Base-by-base conservation (phyloP, 2,888 invertebrate genomes). In the Cerastis rubricosa region DNA sequence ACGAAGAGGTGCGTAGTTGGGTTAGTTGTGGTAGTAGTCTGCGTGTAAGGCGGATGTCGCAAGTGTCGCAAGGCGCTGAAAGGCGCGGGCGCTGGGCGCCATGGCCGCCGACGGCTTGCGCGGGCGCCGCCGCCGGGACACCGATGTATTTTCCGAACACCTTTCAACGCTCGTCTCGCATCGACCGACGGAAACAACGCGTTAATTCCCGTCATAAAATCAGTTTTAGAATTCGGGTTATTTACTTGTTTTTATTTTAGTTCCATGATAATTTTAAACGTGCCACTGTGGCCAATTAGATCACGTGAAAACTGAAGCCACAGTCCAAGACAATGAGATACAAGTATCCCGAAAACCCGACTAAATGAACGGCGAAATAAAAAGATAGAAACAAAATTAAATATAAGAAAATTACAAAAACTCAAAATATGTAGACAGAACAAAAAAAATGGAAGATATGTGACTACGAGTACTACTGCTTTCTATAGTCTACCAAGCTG, bases 131-230 rank as follows among this genome's bases (percentile, higher is more conserved):
- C 89, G 57, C 25, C 89, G 89, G 89, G 90, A 91, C 93, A 91
- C 88, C 93, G 84, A 93, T 95, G 95, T 96, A 95, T 96, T 96
- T 95, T 95, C 94, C 94, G 94, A 94, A 92, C 96, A 94, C 95
- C 96, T 96, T 96, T 96, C 96, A 96, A 93, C 96, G 95, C 96
- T 94, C 95, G 94, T 95, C 96, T 94, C 96, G 94, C 95, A 95
- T 95, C 96, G 94, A 94, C 94, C 95, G 96, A 94, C 96, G 96
- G 96, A 96, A 96, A 96, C 96, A 96, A 96, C 96, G 94, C 96
- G 96, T 96, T 96, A 96, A 96, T 96, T 96, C 96, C 95, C 96
- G 96, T 96, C 96, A 96, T 96, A 96, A 96, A 96, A 96, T 96
- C 96, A 94, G 94, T 95, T 96, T 96, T 96, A 96, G 96, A 96